A percentile compares a stretch with the other conserved stretches of the same genome.
Evolutionary conservation across 1,140 invertebrate species (phyloP).

Genomic region (Elymnias hypermnestra): DNA sequence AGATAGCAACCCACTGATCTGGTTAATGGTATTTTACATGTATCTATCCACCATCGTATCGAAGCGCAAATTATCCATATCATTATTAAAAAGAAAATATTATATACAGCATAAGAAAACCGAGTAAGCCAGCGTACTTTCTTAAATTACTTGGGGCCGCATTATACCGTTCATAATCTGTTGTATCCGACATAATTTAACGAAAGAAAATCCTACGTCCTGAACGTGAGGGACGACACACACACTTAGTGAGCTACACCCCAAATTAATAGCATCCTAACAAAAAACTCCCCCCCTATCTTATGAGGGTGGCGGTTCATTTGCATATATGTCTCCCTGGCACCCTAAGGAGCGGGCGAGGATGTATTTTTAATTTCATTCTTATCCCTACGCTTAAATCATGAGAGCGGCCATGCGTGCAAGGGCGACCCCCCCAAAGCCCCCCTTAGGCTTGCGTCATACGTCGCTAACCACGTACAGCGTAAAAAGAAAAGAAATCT

Average conservation of each 20-base stretch:
- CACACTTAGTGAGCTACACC: conserved; percentile 64
- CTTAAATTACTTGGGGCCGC: conserved; percentile 26
- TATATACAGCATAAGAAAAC: conserved; percentile 6
- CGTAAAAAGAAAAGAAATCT: conserved; percentile 75
- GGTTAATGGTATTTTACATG: too few species aligned
- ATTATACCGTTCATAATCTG: conserved; percentile 55
- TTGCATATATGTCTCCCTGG: conserved; percentile 73
- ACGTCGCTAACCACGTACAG: conserved; percentile 73
- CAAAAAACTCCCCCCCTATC: conserved; percentile 67
- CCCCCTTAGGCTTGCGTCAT: conserved; percentile 67
- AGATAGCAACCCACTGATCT: too few species aligned
- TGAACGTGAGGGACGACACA: conserved; percentile 36
- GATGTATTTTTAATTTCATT: conserved; percentile 77
- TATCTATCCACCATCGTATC: too few species aligned
- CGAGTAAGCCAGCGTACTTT: conserved; percentile 12
- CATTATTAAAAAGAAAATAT: too few species aligned
- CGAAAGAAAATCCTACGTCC: conserved; percentile 40
- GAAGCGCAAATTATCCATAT: too few species aligned
- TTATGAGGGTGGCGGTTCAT: conserved; percentile 63
- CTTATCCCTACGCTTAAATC: conserved; percentile 74
- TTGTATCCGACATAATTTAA: conserved; percentile 63
- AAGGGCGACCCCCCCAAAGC: conserved; percentile 32
- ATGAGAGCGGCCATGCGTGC: conserved; percentile 74
- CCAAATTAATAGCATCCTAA: conserved; percentile 74
- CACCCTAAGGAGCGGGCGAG: conserved; percentile 66